Evolutionary conservation across 2,113 vertebrate species (phyloP).

Genomic region (Coptodon bakossiorum): DNA sequence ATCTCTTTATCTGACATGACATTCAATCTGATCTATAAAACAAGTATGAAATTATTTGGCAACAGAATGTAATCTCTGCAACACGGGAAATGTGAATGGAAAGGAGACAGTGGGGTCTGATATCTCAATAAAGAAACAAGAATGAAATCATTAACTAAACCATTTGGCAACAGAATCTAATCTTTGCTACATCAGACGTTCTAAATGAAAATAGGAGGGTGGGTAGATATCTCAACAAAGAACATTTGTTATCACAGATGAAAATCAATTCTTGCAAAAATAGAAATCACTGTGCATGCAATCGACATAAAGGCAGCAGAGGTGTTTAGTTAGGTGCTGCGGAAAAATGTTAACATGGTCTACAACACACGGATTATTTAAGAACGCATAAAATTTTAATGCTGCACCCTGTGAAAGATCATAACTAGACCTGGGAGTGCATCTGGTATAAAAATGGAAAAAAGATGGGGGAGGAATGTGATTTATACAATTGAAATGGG

Average conservation of each 20-base stretch:
- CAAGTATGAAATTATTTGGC: conserved; percentile 13
- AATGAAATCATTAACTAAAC: conserved; percentile 58
- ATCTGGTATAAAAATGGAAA: neutral
- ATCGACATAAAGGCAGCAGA: neutral
- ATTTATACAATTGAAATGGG: conserved; percentile 28
- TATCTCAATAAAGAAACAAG: conserved; percentile 41
- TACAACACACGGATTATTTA: neutral
- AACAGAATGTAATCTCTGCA: conserved; percentile 28
- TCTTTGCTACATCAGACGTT: conserved; percentile 53
- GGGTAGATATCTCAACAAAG: conserved; percentile 34
- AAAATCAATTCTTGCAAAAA: conserved; percentile 47
- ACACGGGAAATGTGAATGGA: neutral
- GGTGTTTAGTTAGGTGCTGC: conserved; percentile 10
- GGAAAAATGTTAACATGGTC: neutral
- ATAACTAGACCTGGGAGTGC: neutral
- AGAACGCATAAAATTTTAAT: neutral
- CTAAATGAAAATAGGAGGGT: conserved; percentile 53
- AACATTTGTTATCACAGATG: conserved; percentile 52
- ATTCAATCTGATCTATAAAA: conserved; percentile 21
- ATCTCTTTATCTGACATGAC: conserved; percentile 5
- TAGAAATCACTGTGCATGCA: conserved; percentile 10
- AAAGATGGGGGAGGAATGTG: neutral
- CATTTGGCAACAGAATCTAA: conserved; percentile 56
- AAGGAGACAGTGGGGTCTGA: conserved; percentile 30
- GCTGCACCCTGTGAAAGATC: neutral